Base-by-base conservation (phyloP, 2,888 invertebrate species). In the Cheilosia vernalis region DNA sequence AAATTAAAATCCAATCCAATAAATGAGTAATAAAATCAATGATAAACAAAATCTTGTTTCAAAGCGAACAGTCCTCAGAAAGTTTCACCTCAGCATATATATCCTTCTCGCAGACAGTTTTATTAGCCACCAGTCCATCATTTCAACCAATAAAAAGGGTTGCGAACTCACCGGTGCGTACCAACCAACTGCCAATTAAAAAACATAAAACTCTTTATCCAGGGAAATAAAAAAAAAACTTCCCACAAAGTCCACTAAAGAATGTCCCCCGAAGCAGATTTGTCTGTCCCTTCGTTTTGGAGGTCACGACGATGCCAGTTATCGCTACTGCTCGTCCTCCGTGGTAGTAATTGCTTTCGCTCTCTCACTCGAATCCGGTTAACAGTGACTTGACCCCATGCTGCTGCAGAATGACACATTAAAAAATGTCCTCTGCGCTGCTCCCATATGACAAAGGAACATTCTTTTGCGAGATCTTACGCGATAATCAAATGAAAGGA, bases 361-460 rank as follows among this genome's bases (percentile, higher is more conserved):
- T 60, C 19, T 24, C 13, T 53, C 49, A 61, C 27, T 53, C 51
- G 61, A 33, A 77, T 58, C 58, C 64, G 77, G 81, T 76, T 66
- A 53, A 40, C 24, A 73, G 37, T 49, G 47, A 64, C 69, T 64
- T 84, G 81, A 81, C 85, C 80, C 76, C 85, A 81, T 85, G 81
- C 63, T 70, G 85, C 58, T 81, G 56, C 66, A 61, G 55, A 72
- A 81, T 72, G 81, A 85, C 81, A 77, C 76, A 61, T 85, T 85
- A 76, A 81, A 72, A 85, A 72, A 85, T 85, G 81, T 85, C 76
- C 67, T 61, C 30, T 30, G 30, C 37, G 13, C 85, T 67, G 81
- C 81, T 85, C 44, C 81, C 81, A 67, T 77, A 61, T 81, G 81
- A 85, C 85, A 85, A 85, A 81, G 81, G 33, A 72, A 67, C 76